Evolutionary conservation across 2,113 vertebrate genomes (phyloP).

Genomic region (Ceyx margarethae): DNA sequence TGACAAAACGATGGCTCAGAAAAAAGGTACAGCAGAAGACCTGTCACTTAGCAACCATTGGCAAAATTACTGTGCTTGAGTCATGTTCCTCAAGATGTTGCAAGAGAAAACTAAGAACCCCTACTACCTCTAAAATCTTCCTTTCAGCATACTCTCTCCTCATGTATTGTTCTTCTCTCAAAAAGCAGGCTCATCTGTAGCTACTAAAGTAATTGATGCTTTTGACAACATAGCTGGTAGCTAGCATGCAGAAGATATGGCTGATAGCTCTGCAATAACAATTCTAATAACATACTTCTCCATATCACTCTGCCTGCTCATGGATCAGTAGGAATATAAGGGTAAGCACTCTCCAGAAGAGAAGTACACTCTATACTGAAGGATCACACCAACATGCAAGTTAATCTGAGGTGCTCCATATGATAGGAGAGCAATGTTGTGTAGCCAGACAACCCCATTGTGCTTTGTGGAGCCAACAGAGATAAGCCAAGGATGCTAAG

Average conservation of each 20-base stretch:
- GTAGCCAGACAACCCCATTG: neutral
- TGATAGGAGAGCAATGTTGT: fast-evolving
- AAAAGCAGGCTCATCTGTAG: neutral
- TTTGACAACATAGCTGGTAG: neutral
- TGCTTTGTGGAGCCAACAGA: neutral
- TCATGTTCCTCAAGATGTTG: neutral
- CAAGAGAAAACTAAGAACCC: neutral
- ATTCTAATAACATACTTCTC: neutral
- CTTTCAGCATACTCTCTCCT: neutral
- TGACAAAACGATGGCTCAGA: neutral
- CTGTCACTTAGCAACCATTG: neutral
- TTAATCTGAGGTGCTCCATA: neutral
- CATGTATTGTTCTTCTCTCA: neutral
- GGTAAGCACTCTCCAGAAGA: neutral
- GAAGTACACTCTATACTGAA: neutral
- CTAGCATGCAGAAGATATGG: neutral
- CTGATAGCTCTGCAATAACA: neutral
- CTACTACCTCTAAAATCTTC: neutral
- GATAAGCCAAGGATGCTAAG: neutral
- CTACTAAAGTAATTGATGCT: neutral
- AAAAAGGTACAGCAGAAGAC: neutral
- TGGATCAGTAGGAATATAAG: neutral
- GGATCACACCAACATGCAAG: neutral
- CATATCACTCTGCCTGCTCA: neutral
- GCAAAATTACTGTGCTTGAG: neutral